These are phyloP conservation scores for Xiphophorus birchmanni DNA, from an alignment of 2,797 vertebrate genomes.

Conservation along the genomic window DNA sequence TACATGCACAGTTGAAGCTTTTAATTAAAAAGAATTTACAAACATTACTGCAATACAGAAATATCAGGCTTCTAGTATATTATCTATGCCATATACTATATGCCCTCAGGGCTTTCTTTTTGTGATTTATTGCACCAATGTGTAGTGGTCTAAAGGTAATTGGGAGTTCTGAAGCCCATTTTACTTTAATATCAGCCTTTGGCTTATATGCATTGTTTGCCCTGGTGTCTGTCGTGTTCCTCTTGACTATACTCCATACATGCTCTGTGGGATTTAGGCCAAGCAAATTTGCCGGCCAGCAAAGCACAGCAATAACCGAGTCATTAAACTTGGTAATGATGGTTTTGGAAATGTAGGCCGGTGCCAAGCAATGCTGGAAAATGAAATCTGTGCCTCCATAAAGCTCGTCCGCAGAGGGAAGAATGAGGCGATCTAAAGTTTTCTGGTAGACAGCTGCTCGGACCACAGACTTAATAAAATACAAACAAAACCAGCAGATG, in stretches of 20 bases:
- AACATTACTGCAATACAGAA: not conserved
- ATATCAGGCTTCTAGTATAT: not conserved
- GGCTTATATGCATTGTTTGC: not conserved
- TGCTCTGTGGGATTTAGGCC: not conserved
- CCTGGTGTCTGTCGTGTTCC: not conserved
- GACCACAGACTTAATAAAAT: not conserved
- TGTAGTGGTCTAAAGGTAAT: not conserved
- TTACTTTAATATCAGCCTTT: not conserved
- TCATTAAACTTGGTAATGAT: not conserved
- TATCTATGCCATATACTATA: not conserved
- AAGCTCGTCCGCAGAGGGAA: not conserved
- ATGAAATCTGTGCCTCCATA: not conserved
- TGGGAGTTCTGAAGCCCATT: not conserved
- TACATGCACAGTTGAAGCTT: too few species aligned
- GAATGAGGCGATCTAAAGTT: not conserved
- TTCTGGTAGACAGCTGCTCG: not conserved
- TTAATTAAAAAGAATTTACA: not conserved
- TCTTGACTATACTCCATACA: not conserved
- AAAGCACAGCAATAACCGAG: not conserved
- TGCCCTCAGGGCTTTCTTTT: not conserved
- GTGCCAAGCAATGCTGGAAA: not conserved
- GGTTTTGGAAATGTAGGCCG: not conserved
- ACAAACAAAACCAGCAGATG: not conserved
- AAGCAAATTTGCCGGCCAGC: not conserved
- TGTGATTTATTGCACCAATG: not conserved